These are phyloP conservation scores for Yasuhikotakia modesta DNA, from an alignment of 2,797 vertebrate genomes.

Conservation along the genomic window DNA sequence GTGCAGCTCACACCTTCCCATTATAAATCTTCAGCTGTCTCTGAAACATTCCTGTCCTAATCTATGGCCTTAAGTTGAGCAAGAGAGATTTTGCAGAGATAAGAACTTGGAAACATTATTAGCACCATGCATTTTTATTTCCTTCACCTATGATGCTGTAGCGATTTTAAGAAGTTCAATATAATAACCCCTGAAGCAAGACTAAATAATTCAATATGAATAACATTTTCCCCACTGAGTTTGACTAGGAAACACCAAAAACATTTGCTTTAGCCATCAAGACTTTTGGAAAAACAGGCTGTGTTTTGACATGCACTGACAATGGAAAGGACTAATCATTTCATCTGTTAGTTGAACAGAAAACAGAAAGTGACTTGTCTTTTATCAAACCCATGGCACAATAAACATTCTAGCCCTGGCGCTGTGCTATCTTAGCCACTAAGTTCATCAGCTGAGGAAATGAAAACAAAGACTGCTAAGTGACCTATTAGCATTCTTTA, in stretches of 20 bases:
- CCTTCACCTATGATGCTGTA: neutral
- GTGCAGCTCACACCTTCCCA: slow-evolving; percentile 76
- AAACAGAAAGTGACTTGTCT: slow-evolving; percentile 13
- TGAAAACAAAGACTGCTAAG: slow-evolving; percentile 66
- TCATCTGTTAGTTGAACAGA: neutral
- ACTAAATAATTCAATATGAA: neutral
- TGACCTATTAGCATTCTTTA: slow-evolving; percentile 75
- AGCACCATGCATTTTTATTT: slow-evolving; percentile 18
- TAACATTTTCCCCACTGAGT: neutral
- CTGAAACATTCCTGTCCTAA: slow-evolving; percentile 76
- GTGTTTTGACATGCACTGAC: slow-evolving; percentile 42
- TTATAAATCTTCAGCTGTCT: slow-evolving; percentile 74
- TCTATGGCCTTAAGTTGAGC: slow-evolving; percentile 70
- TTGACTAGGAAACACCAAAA: neutral
- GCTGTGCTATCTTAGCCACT: slow-evolving; percentile 48
- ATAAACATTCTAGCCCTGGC: slow-evolving; percentile 42
- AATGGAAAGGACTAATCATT: slow-evolving; percentile 20
- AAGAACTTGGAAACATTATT: slow-evolving; percentile 42
- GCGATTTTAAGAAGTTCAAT: neutral
- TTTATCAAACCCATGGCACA: slow-evolving; percentile 29
- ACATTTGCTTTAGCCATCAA: slow-evolving; percentile 39
- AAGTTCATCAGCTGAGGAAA: slow-evolving; percentile 77
- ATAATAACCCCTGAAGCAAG: neutral
- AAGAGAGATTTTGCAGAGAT: slow-evolving; percentile 58
- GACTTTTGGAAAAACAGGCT: slow-evolving; percentile 56